Percentiles rank a stretch among this genome's conserved stretches.
phyloP scores from a whole-genome alignment of 2,888 invertebrate genomes.

The Cephonodes hylas region DNA sequence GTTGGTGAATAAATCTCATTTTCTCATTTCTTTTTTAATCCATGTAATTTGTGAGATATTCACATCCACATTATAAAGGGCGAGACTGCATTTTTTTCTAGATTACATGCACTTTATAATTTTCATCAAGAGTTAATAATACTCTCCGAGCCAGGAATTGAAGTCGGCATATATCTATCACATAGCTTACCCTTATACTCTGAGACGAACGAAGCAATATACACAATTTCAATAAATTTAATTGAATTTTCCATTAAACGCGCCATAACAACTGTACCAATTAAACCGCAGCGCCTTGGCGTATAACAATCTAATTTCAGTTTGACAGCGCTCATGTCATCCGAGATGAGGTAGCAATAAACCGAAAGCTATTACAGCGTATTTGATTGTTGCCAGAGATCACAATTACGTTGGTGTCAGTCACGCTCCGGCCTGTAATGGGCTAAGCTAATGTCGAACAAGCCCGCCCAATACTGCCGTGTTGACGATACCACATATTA shows the following conservation, averaged over 20 bases:
- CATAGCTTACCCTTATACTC: too few species aligned
- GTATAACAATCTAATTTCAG: slow-evolving; percentile 9
- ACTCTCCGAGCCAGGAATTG: too few species aligned
- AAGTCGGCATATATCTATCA: too few species aligned
- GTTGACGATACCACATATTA: background rate
- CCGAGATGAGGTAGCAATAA: slow-evolving; percentile 5
- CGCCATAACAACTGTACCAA: background rate
- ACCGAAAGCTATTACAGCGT: slow-evolving; percentile 6
- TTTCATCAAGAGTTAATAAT: too few species aligned
- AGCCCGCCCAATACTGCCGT: slow-evolving; percentile 6
- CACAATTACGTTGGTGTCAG: slow-evolving; percentile 35
- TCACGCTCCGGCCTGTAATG: slow-evolving; percentile 27
- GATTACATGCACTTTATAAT: too few species aligned
- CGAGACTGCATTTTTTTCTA: too few species aligned
- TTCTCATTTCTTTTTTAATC: too few species aligned
- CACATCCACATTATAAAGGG: too few species aligned
- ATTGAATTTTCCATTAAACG: background rate
- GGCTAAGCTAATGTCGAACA: slow-evolving; percentile 12
- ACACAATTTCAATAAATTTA: background rate
- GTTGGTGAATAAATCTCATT: background rate
- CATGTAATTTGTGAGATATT: too few species aligned
- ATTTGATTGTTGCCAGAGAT: slow-evolving; percentile 27
- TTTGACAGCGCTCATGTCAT: slow-evolving; percentile 7
- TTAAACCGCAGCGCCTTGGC: background rate
- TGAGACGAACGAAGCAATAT: too few species aligned